These are phyloP conservation scores for Hemicentrotus pulcherrimus DNA, from an alignment of 35 echinoderm and acorn worm species.

Conservation along the genomic window DNA sequence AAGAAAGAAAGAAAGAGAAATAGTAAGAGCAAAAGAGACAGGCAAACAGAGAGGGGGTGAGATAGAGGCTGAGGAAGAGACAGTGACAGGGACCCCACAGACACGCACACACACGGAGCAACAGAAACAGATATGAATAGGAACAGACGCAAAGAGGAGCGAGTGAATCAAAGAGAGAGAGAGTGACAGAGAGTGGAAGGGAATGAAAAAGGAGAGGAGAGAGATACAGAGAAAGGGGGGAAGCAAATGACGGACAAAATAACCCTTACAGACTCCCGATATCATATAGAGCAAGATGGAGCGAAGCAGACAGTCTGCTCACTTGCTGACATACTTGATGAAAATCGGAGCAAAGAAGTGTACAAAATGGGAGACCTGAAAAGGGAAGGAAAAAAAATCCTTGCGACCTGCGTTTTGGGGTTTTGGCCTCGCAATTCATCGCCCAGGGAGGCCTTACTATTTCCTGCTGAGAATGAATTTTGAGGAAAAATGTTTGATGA, in stretches of 20 bases:
- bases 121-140: too few relatives aligned
- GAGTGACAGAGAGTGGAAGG: not conserved
- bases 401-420: slow-evolving; percentile 16
- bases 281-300: not conserved
- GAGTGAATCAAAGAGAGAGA: not conserved
- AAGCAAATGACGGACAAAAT: not conserved
- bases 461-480: slow-evolving; percentile 14
- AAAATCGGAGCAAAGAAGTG: not conserved
- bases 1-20: not conserved
- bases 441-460: not conserved
- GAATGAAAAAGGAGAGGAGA: not conserved
- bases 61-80: too few relatives aligned
- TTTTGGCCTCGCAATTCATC: slow-evolving; percentile 29
- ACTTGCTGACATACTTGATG: slow-evolving; percentile 16
- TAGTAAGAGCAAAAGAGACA: not conserved
- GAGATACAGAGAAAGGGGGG: not conserved
- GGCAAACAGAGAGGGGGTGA: too few relatives aligned
- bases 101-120: too few relatives aligned
- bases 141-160: too few relatives aligned
- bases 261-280: not conserved
- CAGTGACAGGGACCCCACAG: too few relatives aligned
- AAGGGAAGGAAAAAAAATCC: not conserved
- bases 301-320: not conserved
- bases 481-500: slow-evolving; percentile 25
- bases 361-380: not conserved